Evolutionary conservation across 2,113 vertebrate genomes (phyloP).

Genomic region (Anguilla rostrata): DNA sequence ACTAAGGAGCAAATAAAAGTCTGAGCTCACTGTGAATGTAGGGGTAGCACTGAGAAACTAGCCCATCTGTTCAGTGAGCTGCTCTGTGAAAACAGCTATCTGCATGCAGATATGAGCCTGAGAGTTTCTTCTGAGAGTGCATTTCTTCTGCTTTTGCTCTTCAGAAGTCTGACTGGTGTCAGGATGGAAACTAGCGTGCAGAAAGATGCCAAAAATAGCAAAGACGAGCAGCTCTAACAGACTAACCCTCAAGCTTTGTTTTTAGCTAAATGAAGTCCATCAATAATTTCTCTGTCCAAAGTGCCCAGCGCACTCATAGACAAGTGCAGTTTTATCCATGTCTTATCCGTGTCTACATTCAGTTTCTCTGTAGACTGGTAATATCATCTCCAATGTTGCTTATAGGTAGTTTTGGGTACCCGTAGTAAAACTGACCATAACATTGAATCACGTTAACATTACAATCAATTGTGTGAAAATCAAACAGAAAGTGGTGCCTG

Average conservation of each 20-base stretch:
- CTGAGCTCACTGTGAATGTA: not conserved
- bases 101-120: not conserved
- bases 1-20: not conserved
- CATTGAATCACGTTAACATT: no score
- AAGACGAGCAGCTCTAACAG: not conserved
- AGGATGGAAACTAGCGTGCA: not conserved
- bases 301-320: not conserved
- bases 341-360: not conserved
- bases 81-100: not conserved
- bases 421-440: not conserved
- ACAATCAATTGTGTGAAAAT: no score
- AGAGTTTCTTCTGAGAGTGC: not conserved
- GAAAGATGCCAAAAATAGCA: not conserved
- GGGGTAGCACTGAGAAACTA: not conserved
- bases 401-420: not conserved
- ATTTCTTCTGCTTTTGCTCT: not conserved
- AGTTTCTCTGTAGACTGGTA: not conserved
- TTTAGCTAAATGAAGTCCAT: not conserved
- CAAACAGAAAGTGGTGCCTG: no score
- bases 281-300: not conserved
- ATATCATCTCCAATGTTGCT: not conserved
- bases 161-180: conserved; percentile 2
- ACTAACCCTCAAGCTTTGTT: not conserved
- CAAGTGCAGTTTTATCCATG: not conserved
- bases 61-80: not conserved